Percentiles rank a stretch among this genome's conserved stretches.
Conservation (phyloP, 2,888 invertebrate genomes). For the Anthoptus insignis region DNA sequence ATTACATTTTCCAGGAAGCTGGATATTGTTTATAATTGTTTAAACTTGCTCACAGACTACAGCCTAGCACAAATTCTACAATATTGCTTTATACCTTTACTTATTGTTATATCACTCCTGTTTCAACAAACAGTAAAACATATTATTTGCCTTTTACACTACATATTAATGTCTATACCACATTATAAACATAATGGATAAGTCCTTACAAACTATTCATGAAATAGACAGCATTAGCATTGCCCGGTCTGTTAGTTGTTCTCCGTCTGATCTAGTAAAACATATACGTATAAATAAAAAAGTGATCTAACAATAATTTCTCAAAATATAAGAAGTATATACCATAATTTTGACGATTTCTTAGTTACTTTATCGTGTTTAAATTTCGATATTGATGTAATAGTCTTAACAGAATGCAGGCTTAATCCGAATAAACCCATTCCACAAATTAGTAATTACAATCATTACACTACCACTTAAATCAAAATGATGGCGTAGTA, state of each 20-base stretch:
- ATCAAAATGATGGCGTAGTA: not conserved
- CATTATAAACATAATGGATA: not conserved
- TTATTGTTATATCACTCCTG: no score
- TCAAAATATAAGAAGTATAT: slow-evolving; percentile 33
- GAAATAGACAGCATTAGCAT: not conserved
- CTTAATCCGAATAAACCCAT: not conserved
- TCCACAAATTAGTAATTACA: not conserved
- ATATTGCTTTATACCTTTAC: no score
- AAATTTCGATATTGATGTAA: slow-evolving; percentile 14
- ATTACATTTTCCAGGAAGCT: no score
- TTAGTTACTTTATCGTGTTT: not conserved
- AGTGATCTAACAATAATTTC: slow-evolving; percentile 12
- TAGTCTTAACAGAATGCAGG: slow-evolving; percentile 31
- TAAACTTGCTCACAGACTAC: no score
- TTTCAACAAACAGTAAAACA: no score
- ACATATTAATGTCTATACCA: not conserved
- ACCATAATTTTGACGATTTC: slow-evolving; percentile 20
- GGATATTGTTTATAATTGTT: no score
- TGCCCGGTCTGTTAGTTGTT: not conserved
- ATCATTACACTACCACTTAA: not conserved
- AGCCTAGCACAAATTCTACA: no score
- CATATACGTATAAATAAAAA: not conserved
- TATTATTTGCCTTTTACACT: no score
- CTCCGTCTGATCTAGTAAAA: not conserved
- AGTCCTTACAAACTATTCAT: not conserved